Percentiles rank a stretch among this genome's conserved stretches.
Conservation (phyloP, 2,113 vertebrate genomes). For the Castor canadensis region DNA sequence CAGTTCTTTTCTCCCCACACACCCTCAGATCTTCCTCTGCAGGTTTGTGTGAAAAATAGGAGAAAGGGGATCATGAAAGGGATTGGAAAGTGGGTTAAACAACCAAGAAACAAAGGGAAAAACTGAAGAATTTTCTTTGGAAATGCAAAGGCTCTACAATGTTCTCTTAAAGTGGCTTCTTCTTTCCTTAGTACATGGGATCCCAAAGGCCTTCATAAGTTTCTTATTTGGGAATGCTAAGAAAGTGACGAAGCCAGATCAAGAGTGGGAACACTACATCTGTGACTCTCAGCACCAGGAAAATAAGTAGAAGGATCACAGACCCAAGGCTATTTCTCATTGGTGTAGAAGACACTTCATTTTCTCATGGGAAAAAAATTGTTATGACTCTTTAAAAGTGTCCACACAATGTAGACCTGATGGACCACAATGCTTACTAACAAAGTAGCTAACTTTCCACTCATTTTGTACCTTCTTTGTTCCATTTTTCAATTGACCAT, state of each 20-base stretch:
- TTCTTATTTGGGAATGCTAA: not conserved
- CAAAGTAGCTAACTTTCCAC: not conserved
- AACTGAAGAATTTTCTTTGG: not conserved
- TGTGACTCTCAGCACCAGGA: not conserved
- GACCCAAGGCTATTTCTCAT: not conserved
- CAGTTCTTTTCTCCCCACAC: not conserved
- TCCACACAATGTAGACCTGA: not conserved
- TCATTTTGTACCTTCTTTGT: not conserved
- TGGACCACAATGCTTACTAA: not conserved
- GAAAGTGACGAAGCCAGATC: not conserved
- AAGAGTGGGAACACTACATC: not conserved
- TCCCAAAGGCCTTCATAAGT: not conserved
- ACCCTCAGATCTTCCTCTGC: not conserved
- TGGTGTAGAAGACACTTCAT: not conserved
- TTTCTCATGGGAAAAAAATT: not conserved
- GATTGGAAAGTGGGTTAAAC: not conserved
- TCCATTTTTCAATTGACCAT: not conserved
- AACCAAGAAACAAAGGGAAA: not conserved
- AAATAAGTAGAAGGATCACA: not conserved
- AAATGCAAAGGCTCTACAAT: not conserved
- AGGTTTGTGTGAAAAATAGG: not conserved
- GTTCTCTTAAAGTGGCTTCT: not conserved
- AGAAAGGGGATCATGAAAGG: not conserved
- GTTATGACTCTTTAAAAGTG: not conserved
- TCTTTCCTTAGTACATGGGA: not conserved